These are phyloP conservation scores for Psephotus haematonotus DNA, from an alignment of 2,113 vertebrate genomes.

Conservation along the genomic window DNA sequence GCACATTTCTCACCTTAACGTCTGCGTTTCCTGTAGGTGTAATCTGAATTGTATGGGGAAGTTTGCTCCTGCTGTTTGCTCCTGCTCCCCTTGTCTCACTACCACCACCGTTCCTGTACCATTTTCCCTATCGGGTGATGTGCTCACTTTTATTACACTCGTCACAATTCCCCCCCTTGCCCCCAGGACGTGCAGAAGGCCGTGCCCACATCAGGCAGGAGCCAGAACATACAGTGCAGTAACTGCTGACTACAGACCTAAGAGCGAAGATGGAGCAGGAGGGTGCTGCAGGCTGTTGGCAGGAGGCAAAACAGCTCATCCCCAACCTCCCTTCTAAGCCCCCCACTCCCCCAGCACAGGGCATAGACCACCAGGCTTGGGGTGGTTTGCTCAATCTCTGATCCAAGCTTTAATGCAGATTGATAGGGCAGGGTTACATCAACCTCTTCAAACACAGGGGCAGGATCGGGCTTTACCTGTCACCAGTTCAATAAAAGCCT, in stretches of 20 bases:
- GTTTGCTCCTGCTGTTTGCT: neutral
- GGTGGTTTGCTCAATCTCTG: conserved; percentile 14
- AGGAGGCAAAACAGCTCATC: neutral
- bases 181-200: neutral
- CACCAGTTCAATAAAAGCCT: conserved; percentile 63
- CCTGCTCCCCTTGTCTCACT: too few species aligned
- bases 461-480: conserved; percentile 39
- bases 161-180: neutral
- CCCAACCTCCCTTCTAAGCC: neutral
- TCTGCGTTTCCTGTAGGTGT: neutral
- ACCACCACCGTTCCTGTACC: neutral
- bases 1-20: neutral
- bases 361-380: neutral
- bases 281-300: rapidly evolving
- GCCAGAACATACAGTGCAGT: neutral
- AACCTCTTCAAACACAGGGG: conserved; percentile 58
- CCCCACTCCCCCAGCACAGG: neutral
- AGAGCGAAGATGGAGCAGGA: neutral
- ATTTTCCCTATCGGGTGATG: neutral
- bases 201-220: neutral
- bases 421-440: conserved; percentile 70
- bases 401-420: conserved; percentile 71
- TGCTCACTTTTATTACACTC: neutral
- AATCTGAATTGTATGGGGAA: rapidly evolving
- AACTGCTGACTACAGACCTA: neutral